phyloP scores from a whole-genome alignment of 1,140 invertebrate species.

The Atta colombica region DNA sequence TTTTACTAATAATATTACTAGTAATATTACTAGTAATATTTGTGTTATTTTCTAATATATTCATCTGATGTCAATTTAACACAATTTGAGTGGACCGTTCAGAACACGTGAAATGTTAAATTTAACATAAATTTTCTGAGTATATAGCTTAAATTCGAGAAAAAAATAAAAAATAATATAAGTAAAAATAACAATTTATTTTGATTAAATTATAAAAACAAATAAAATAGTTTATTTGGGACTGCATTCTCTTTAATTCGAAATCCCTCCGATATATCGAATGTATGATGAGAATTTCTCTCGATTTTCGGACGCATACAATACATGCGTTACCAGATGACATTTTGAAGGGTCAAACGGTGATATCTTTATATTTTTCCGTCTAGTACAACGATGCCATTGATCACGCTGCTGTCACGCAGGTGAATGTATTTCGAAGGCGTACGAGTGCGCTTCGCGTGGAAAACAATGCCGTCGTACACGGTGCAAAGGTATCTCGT shows the following conservation, averaged over 20 bases:
- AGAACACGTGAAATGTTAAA: too few relatives aligned
- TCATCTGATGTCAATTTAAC: too few relatives aligned
- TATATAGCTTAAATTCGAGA: neutral
- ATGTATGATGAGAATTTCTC: neutral
- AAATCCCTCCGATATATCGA: neutral
- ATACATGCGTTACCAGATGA: slow-evolving; percentile 23
- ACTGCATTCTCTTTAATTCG: neutral
- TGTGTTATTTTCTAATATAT: too few relatives aligned
- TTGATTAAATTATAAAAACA: too few relatives aligned
- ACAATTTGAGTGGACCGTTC: too few relatives aligned
- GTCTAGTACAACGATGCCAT: slow-evolving; percentile 44
- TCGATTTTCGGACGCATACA: slow-evolving; percentile 1
- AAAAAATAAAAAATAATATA: neutral
- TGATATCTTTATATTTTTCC: slow-evolving; percentile 53
- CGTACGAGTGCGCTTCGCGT: slow-evolving; percentile 23
- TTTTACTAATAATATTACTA: too few relatives aligned
- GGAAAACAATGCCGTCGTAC: slow-evolving; percentile 55
- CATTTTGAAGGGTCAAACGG: neutral
- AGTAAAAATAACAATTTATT: neutral
- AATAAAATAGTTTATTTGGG: neutral
- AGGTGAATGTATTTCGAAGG: slow-evolving; percentile 50
- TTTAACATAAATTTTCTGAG: neutral
- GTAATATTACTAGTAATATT: too few relatives aligned
- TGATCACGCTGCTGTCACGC: slow-evolving; percentile 57
- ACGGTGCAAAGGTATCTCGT: slow-evolving; percentile 36